Evolutionary conservation across 2,888 invertebrate species (phyloP).

Genomic region (Cheilosia variabilis): DNA sequence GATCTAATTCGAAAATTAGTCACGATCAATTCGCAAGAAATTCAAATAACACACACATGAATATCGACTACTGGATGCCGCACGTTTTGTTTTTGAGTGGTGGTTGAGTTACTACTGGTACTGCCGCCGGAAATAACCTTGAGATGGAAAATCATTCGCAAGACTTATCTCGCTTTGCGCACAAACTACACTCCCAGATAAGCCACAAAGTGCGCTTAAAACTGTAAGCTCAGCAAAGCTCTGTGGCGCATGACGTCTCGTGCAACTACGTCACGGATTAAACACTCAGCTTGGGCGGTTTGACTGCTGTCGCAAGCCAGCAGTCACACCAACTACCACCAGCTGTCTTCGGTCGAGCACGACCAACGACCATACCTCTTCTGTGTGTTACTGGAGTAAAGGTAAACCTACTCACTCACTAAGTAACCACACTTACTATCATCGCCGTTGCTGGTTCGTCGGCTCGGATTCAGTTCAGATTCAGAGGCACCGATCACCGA

Average conservation of each 20-base stretch:
- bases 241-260: conserved; percentile 32
- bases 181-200: conserved; percentile 36
- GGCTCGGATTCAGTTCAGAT: conserved; percentile 36
- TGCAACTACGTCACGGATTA: conserved; percentile 46
- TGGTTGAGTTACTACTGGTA: background rate
- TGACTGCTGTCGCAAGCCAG: conserved; percentile 43
- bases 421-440: conserved; percentile 56
- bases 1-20: conserved; percentile 63
- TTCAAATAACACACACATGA: conserved; percentile 16
- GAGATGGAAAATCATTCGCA: conserved; percentile 41
- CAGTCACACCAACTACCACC: conserved; percentile 46
- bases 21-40: conserved; percentile 62
- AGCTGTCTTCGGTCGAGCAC: conserved; percentile 62
- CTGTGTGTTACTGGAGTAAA: conserved; percentile 66
- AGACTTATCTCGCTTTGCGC: conserved; percentile 16
- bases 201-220: conserved; percentile 28
- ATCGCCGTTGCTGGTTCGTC: conserved; percentile 46
- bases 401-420: conserved; percentile 47
- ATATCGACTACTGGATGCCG: conserved; percentile 41
- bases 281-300: conserved; percentile 54
- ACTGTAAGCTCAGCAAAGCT: conserved; percentile 55
- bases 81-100: conserved; percentile 25
- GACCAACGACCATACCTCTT: conserved; percentile 41
- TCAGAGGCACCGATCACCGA: conserved; percentile 38
- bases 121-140: conserved; percentile 71